Percentiles rank a stretch among this genome's conserved stretches.
These are phyloP conservation scores for Semaprochilodus insignis DNA, from an alignment of 2,797 vertebrate species.

Conservation along the genomic window DNA sequence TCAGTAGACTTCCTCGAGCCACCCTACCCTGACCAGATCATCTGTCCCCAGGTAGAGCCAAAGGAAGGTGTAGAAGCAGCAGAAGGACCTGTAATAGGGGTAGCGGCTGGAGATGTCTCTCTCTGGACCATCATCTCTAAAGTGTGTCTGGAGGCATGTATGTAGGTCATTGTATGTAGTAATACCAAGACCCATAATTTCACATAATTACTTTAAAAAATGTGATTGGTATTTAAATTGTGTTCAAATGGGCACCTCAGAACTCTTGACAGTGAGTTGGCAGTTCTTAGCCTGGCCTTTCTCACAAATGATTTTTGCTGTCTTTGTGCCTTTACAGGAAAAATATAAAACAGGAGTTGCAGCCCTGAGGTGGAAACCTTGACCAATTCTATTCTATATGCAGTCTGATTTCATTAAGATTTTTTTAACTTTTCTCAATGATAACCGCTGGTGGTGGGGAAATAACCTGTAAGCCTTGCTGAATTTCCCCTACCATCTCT, in stretches of 20 bases:
- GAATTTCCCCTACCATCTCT: conserved; percentile 60
- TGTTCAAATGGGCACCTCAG: background rate
- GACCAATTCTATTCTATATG: background rate
- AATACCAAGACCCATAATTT: conserved; percentile 20
- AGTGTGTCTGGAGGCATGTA: conserved; percentile 90
- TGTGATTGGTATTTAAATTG: background rate
- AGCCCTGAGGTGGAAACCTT: background rate
- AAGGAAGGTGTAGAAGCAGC: conserved; percentile 14
- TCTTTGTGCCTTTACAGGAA: background rate
- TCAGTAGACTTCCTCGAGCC: conserved; percentile 90
- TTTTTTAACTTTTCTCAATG: conserved; percentile 47
- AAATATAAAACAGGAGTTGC: background rate
- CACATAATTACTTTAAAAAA: background rate
- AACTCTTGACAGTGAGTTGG: too few species aligned
- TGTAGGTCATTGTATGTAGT: conserved; percentile 87
- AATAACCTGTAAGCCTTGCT: conserved; percentile 62
- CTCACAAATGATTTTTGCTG: background rate
- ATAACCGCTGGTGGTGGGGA: conserved; percentile 53
- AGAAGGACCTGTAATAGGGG: conserved; percentile 17
- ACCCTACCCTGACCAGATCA: conserved; percentile 87
- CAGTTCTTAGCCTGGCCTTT: background rate
- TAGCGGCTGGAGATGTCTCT: conserved; percentile 79
- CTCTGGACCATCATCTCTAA: conserved; percentile 90
- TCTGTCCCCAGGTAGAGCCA: conserved; percentile 81
- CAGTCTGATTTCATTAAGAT: conserved; percentile 43